phyloP scores from a whole-genome alignment of 2,113 vertebrate genomes.

The Alexandromys fortis region DNA sequence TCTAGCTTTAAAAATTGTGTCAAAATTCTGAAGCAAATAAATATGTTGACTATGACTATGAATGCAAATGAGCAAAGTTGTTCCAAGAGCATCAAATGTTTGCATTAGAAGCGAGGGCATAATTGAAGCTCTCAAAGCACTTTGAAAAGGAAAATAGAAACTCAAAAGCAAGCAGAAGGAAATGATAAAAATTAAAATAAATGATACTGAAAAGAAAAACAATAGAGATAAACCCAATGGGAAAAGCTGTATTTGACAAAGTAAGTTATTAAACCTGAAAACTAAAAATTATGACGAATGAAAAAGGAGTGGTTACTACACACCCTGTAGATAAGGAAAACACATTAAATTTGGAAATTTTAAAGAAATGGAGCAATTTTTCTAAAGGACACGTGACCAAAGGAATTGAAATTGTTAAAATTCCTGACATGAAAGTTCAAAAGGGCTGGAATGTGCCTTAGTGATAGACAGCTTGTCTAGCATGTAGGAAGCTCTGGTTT shows the following conservation, averaged over 20 bases:
- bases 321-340: not conserved
- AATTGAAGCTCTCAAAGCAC: not conserved
- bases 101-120: not conserved
- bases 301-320: not conserved
- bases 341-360: not conserved
- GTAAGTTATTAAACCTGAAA: not conserved
- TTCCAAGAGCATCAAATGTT: not conserved
- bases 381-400: slow-evolving; percentile 10
- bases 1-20: not conserved
- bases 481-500: not conserved
- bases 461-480: not conserved
- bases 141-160: slow-evolving; percentile 5
- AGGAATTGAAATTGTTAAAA: slow-evolving; percentile 1
- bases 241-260: slow-evolving; percentile 5
- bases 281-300: not conserved
- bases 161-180: not conserved
- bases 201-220: not conserved
- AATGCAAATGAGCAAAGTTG: not conserved
- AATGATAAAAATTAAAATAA: slow-evolving; percentile 23
- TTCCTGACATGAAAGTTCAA: not conserved
- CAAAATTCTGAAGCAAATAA: not conserved
- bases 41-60: not conserved
- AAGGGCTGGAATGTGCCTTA: too few relatives aligned
- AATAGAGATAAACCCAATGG: not conserved
- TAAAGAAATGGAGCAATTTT: slow-evolving; percentile 29